A percentile compares a stretch with the other conserved stretches of the same genome.
phyloP scores from a whole-genome alignment of 2,797 vertebrate genomes.

The Aulostomus chinensis region DNA sequence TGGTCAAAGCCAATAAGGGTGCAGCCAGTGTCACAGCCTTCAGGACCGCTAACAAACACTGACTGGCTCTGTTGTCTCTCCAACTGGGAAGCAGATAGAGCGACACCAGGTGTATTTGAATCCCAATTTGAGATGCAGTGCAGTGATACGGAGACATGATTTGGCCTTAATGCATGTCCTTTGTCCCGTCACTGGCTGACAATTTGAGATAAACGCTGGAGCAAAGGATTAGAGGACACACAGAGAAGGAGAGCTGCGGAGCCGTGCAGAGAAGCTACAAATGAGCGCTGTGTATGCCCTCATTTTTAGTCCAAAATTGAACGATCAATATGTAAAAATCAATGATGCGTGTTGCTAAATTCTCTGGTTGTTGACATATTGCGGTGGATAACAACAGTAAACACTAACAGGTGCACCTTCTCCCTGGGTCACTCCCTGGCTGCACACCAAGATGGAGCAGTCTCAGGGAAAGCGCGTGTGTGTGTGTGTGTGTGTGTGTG shows the following conservation, averaged over 20 bases:
- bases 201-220: conserved; percentile 31
- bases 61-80: neutral
- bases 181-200: conserved; percentile 4
- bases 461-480: conserved; percentile 18
- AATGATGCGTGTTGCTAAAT: conserved; percentile 23
- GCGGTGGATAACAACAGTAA: conserved; percentile 48
- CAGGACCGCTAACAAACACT: neutral
- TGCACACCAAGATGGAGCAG: conserved; percentile 50
- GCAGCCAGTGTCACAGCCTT: neutral
- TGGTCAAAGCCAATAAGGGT: neutral
- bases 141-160: neutral
- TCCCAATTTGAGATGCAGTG: conserved; percentile 2
- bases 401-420: conserved; percentile 72
- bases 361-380: conserved; percentile 62
- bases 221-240: conserved; percentile 22
- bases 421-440: conserved; percentile 67
- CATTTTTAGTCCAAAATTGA: conserved; percentile 35
- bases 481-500: conserved; percentile 19
- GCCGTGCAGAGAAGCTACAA: conserved; percentile 7
- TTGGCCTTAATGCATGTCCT: conserved; percentile 1
- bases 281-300: no score
- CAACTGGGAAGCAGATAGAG: conserved; percentile 2
- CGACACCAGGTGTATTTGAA: conserved; percentile 1
- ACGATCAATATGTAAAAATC: conserved; percentile 45
- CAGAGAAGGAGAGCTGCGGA: conserved; percentile 4